These are phyloP conservation scores for Coelogynopora nodosa DNA, from an alignment of 2,888 invertebrate genomes.

Conservation along the genomic window DNA sequence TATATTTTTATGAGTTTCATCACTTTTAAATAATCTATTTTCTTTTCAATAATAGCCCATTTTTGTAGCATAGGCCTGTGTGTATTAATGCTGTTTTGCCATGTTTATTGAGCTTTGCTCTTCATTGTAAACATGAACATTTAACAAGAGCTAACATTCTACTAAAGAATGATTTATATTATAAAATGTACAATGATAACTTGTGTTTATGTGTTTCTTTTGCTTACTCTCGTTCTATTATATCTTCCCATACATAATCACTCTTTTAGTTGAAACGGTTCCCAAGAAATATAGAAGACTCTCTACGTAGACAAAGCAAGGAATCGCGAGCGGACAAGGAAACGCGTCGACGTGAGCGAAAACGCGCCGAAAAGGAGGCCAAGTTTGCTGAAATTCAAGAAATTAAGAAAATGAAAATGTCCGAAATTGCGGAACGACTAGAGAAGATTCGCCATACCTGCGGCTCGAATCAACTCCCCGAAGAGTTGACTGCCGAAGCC, in stretches of 20 bases:
- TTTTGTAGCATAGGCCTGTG: too few species aligned
- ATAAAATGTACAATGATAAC: not conserved
- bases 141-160: too few species aligned
- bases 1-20: too few species aligned
- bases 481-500: conserved; percentile 41
- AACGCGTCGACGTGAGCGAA: conserved; percentile 5
- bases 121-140: too few species aligned
- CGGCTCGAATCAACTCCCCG: not conserved
- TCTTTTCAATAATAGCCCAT: too few species aligned
- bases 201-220: not conserved
- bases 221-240: not conserved
- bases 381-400: conserved; percentile 82
- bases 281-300: not conserved
- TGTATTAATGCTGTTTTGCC: too few species aligned
- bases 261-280: not conserved
- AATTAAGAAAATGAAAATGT: conserved; percentile 77
- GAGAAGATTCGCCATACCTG: conserved; percentile 75
- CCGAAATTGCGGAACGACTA: conserved; percentile 84
- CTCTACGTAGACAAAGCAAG: not conserved
- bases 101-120: too few species aligned
- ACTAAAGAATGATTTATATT: too few species aligned
- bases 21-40: too few species aligned
- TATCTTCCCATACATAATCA: not conserved
- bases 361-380: conserved; percentile 69
- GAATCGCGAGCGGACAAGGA: conserved; percentile 22